Conservation (phyloP, 2,888 invertebrate genomes). For the Diplolepis rosae region DNA sequence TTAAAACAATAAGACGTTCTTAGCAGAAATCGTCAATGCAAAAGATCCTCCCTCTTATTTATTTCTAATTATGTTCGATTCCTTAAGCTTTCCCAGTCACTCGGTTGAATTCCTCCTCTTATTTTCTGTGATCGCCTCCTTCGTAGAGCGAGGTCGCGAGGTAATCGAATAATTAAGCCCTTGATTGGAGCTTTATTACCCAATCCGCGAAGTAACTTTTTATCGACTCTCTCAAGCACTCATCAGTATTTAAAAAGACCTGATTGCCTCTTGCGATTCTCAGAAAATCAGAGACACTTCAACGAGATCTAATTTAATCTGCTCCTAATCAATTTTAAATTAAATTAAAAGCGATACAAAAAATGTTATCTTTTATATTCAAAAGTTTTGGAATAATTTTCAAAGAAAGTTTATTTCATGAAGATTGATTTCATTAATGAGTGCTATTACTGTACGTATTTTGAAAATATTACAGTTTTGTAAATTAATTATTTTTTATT, state of each 20-base stretch:
- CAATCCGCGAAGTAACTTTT: conserved; percentile 73
- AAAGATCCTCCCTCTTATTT: conserved; percentile 64
- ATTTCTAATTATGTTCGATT: conserved; percentile 74
- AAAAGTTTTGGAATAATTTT: too few relatives aligned
- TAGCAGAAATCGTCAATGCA: conserved; percentile 51
- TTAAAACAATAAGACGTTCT: conserved; percentile 70
- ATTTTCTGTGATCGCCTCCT: conserved; percentile 43
- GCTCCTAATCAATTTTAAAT: too few relatives aligned
- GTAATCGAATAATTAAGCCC: conserved; percentile 73
- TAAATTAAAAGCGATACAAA: too few relatives aligned
- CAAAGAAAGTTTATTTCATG: too few relatives aligned
- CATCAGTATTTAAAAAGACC: conserved; percentile 64
- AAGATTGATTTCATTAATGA: too few relatives aligned
- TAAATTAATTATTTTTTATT: too few relatives aligned
- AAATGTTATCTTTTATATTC: too few relatives aligned
- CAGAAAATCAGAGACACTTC: conserved; percentile 21
- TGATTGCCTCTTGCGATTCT: conserved; percentile 55
- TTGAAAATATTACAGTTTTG: too few relatives aligned
- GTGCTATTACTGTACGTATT: too few relatives aligned
- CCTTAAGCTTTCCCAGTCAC: conserved; percentile 56
- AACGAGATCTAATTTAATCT: too few relatives aligned
- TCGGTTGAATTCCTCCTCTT: conserved; percentile 38
- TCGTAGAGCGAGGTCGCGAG: conserved; percentile 45
- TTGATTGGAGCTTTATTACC: conserved; percentile 74
- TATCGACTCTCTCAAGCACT: conserved; percentile 65